A percentile compares a stretch with the other conserved stretches of the same genome.
These are phyloP conservation scores for Apistogramma diplotaenia DNA, from an alignment of 2,113 vertebrate genomes.

Conservation along the genomic window DNA sequence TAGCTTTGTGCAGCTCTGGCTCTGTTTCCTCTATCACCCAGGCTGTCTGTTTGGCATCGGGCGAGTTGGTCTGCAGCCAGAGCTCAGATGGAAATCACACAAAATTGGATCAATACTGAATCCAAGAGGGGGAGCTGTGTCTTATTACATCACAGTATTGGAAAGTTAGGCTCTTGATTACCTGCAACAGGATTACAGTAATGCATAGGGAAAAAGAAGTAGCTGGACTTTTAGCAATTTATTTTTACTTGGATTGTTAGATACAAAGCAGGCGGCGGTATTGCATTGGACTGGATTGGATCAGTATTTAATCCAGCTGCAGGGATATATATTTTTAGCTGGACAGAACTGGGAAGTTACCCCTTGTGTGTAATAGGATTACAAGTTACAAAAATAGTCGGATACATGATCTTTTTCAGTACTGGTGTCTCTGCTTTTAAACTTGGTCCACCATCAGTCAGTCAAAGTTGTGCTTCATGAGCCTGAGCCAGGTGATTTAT, in stretches of 20 bases:
- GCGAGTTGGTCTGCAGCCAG: conserved; percentile 31
- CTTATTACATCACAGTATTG: conserved; percentile 38
- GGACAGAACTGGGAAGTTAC: conserved; percentile 12
- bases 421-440: neutral
- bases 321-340: conserved; percentile 12
- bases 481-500: neutral
- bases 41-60: conserved; percentile 48
- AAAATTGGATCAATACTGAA: conserved; percentile 64
- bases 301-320: conserved; percentile 29
- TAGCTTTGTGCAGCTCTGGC: conserved; percentile 43
- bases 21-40: conserved; percentile 15
- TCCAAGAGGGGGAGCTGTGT: conserved; percentile 37
- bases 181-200: conserved; percentile 32
- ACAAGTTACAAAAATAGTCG: conserved; percentile 2
- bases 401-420: neutral
- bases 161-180: conserved; percentile 29
- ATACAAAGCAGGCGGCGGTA: neutral
- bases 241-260: neutral
- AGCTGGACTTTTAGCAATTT: conserved; percentile 18
- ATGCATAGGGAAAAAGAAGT: neutral
- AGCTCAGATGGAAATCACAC: conserved; percentile 48
- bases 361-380: conserved; percentile 33
- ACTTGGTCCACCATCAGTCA: neutral
- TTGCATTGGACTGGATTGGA: neutral
- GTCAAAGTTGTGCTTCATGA: neutral